Evolutionary conservation across 1,140 invertebrate species (phyloP), one percentile per base, ranked within the genome.

Genomic region (Pseudomyrmex sp.): DNA sequence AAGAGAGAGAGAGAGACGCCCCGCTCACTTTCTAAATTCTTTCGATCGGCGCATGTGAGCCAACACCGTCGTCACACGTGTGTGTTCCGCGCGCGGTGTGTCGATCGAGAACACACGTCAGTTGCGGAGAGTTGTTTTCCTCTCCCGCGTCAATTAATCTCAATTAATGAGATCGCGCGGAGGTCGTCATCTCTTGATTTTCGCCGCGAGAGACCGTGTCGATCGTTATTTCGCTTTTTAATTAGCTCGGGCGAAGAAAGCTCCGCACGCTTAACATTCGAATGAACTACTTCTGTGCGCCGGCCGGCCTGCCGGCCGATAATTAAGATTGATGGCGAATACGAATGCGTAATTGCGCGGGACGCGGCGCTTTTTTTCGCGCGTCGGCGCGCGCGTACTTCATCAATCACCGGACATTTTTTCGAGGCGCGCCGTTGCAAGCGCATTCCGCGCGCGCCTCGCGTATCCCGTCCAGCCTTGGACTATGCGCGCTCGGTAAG

Each of bases 321-420:
- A 89, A 89, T 89, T 88, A 89, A 89, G 87, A 89, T 89, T 85
- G 87, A 89, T 89, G 86, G 84, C 68, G 74, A 83, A 86, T 88
- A 85, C 87, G 73, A 89, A 88, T 85, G 79, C 83, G 87, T 88
- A 88, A 88, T 88, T 88, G 87, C 84, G 87, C 87, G 52, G 87
- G 86, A 89, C 61, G 83, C 66, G 69, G 86, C 75, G 77, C 73
- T 85, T 88, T 74, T 72, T 84, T 65, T 68, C 73, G 79, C 68
- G 56, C 35, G 35, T 4, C 72, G 48, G 59, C 66, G 73, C 73
- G 58, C 65, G 74, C 79, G 83, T 73, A 83, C 87, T 89, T 89
- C 87, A 89, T 89, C 87, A 88, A 89, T 89, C 87, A 88, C 80
- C 76, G 61, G 46, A 73, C 63, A 68, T 85, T 79, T 82, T 82